phyloP scores from a whole-genome alignment of 2,113 vertebrate genomes.

The Rafetus swinhoei region DNA sequence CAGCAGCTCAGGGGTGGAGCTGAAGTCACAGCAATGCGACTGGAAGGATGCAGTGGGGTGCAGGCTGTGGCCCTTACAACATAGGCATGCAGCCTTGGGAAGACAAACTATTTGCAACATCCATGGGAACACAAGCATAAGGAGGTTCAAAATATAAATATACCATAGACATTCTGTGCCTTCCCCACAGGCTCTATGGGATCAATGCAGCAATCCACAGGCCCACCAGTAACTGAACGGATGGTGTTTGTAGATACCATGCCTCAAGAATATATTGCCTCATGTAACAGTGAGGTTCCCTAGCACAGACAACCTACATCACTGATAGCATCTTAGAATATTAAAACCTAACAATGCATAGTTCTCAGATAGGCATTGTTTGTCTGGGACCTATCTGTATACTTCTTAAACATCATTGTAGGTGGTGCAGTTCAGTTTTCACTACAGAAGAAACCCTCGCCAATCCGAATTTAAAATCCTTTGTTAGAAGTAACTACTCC shows the following conservation, averaged over 20 bases:
- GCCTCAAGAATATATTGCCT: neutral
- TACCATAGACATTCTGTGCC: no score
- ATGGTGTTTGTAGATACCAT: no score
- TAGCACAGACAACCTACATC: fast-evolving
- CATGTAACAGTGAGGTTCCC: neutral
- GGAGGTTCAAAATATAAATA: neutral
- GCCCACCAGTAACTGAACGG: neutral
- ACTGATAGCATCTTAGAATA: neutral
- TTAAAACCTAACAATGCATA: neutral
- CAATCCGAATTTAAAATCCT: slow-evolving; percentile 18
- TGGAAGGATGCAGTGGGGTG: fast-evolving
- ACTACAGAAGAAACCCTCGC: neutral
- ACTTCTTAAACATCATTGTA: neutral
- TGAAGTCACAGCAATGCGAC: neutral
- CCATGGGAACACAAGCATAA: neutral
- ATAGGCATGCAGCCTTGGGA: no score
- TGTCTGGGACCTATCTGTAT: neutral
- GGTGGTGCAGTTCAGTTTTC: neutral
- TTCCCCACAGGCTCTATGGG: neutral
- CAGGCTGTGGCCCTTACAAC: no score
- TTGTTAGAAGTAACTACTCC: neutral
- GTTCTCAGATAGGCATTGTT: neutral
- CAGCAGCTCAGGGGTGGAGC: neutral
- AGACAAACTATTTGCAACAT: neutral
- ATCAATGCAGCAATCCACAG: neutral